Conservation (phyloP, 2,888 invertebrate genomes). For the Saturnia pavonia region DNA sequence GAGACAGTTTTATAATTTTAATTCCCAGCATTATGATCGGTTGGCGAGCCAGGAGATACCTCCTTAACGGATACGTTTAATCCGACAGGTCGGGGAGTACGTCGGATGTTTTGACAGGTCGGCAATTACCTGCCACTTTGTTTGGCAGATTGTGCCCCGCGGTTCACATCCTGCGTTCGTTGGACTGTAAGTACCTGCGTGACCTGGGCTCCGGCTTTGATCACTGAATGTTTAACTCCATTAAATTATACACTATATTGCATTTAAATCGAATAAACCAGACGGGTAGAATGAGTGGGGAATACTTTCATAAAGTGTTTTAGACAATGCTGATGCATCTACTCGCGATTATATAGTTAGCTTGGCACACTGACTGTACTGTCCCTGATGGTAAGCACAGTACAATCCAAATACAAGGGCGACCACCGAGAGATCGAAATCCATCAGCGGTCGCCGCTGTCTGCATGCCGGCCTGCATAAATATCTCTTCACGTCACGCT, state of each 20-base stretch:
- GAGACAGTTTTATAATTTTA: slow-evolving; percentile 10
- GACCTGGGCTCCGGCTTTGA: slow-evolving; percentile 2
- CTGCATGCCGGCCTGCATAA: too few relatives aligned
- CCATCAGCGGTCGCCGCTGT: too few relatives aligned
- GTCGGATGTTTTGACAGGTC: slow-evolving; percentile 77
- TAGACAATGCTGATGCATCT: background rate
- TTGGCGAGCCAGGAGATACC: slow-evolving; percentile 28
- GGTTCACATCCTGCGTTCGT: slow-evolving; percentile 28
- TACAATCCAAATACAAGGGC: too few relatives aligned
- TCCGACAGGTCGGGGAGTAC: slow-evolving; percentile 58
- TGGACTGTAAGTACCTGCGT: slow-evolving; percentile 4
- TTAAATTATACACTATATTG: slow-evolving; percentile 1
- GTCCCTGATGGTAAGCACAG: too few relatives aligned
- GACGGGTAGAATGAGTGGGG: background rate
- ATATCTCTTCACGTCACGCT: too few relatives aligned
- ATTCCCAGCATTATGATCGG: background rate
- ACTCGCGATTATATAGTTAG: background rate
- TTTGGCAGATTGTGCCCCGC: slow-evolving; percentile 50
- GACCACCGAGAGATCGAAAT: too few relatives aligned
- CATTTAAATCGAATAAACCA: background rate
- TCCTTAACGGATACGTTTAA: slow-evolving; percentile 73
- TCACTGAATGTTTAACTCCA: background rate
- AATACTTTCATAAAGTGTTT: background rate
- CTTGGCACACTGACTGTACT: too few relatives aligned
- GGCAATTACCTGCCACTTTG: slow-evolving; percentile 74